A percentile compares a stretch with the other conserved stretches of the same genome.
Evolutionary conservation across 2,888 invertebrate species (phyloP).

Genomic region (Perizoma flavofasciatum): DNA sequence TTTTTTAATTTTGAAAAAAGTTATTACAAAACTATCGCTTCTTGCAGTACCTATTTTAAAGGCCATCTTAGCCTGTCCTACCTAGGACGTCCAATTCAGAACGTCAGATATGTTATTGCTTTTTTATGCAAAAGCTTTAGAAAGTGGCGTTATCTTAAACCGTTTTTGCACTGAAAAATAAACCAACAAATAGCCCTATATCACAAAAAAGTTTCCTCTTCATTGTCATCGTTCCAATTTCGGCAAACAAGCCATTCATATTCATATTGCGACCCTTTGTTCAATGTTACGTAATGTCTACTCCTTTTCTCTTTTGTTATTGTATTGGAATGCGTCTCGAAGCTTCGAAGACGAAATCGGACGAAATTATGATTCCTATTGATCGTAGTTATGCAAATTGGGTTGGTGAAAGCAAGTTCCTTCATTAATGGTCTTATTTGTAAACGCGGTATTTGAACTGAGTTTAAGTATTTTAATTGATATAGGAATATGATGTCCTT

Average conservation of each 20-base stretch:
- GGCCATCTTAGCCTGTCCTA: too few relatives aligned
- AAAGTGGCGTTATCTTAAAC: too few relatives aligned
- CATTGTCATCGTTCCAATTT: conserved; percentile 68
- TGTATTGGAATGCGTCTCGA: conserved; percentile 48
- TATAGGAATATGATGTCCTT: too few relatives aligned
- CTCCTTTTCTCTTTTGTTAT: conserved; percentile 65
- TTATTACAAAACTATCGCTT: not conserved
- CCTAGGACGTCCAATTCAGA: too few relatives aligned
- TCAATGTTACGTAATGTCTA: conserved; percentile 62
- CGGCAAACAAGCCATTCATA: conserved; percentile 75
- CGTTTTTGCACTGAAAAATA: not conserved
- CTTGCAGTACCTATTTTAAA: too few relatives aligned
- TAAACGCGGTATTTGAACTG: not conserved
- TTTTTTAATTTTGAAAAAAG: not conserved
- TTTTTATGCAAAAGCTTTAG: too few relatives aligned
- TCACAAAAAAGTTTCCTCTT: conserved; percentile 45
- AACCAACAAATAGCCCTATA: conserved; percentile 13
- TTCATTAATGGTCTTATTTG: not conserved
- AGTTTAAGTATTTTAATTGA: not conserved
- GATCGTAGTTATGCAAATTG: conserved; percentile 27
- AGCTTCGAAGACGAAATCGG: conserved; percentile 40
- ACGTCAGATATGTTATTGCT: too few relatives aligned
- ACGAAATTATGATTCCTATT: conserved; percentile 35
- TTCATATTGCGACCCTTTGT: conserved; percentile 78
- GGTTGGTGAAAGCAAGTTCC: conserved; percentile 19